Evolutionary conservation across 2,797 vertebrate species (phyloP).

Genomic region (Acrossocheilus wenchowensis): DNA sequence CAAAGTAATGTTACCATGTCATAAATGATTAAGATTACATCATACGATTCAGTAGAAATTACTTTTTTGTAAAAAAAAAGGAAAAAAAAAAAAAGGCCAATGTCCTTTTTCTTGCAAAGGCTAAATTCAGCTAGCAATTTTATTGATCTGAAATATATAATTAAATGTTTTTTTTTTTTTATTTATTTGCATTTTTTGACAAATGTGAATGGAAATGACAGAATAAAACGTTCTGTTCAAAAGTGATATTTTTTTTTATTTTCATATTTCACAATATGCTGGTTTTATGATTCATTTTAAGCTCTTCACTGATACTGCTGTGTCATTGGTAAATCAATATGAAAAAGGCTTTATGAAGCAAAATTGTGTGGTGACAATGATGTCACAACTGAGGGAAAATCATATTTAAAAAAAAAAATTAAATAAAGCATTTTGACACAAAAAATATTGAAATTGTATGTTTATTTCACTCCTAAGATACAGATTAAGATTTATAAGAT

Average conservation of each 20-base stretch:
- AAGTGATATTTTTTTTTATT: neutral
- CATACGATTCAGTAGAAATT: neutral
- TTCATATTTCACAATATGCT: neutral
- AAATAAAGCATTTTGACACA: neutral
- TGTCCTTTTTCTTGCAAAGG: neutral
- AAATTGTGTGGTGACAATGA: neutral
- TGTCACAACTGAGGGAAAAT: neutral
- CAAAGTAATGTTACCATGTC: neutral
- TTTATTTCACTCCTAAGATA: neutral
- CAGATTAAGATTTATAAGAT: neutral
- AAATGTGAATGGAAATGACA: neutral
- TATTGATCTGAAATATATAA: neutral
- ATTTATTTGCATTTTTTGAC: neutral
- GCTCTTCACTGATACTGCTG: neutral
- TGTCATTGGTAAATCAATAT: neutral
- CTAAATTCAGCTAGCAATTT: neutral
- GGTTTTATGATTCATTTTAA: neutral
- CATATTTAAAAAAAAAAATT: neutral
- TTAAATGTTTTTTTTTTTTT: neutral
- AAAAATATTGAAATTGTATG: neutral
- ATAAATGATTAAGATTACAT: neutral
- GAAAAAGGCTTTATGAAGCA: neutral
- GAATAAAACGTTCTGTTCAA: neutral
- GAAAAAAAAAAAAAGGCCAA: neutral
- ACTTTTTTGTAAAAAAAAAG: neutral